Evolutionary conservation across 2,113 vertebrate genomes (phyloP).

Genomic region (Irena cyanogastra): DNA sequence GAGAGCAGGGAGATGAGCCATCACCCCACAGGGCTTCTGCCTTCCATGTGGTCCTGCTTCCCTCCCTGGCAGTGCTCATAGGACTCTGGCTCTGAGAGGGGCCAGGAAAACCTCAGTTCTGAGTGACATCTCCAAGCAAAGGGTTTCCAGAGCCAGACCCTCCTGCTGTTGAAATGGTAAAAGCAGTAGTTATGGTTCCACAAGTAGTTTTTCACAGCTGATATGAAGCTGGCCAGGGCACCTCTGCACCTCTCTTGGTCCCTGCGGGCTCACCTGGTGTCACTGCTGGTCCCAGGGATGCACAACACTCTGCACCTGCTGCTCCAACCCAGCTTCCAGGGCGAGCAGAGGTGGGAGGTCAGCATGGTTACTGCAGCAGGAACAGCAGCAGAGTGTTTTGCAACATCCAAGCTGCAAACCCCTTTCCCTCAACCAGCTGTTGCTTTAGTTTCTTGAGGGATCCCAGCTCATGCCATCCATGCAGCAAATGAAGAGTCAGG

Average conservation of each 20-base stretch:
- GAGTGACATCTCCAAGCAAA: not conserved
- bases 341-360: rapidly evolving
- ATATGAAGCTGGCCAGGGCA: rapidly evolving
- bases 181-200: not conserved
- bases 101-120: not conserved
- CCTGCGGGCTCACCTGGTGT: not conserved
- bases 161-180: not conserved
- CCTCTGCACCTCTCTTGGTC: rapidly evolving
- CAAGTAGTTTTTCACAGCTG: not conserved
- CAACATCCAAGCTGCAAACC: not conserved
- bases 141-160: not conserved
- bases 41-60: not conserved
- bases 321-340: not conserved
- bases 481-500: not conserved
- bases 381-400: not conserved
- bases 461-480: not conserved
- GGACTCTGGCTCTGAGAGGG: not conserved
- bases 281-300: not conserved
- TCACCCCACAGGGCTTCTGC: rapidly evolving
- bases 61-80: not conserved
- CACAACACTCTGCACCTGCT: not conserved
- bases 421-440: not conserved
- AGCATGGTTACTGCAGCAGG: not conserved
- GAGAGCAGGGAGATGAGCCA: not conserved
- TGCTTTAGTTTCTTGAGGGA: not conserved